Percentiles rank a stretch among this genome's conserved stretches.
phyloP scores from a whole-genome alignment of 2,888 invertebrate species.

The Orchesella flavescens region DNA sequence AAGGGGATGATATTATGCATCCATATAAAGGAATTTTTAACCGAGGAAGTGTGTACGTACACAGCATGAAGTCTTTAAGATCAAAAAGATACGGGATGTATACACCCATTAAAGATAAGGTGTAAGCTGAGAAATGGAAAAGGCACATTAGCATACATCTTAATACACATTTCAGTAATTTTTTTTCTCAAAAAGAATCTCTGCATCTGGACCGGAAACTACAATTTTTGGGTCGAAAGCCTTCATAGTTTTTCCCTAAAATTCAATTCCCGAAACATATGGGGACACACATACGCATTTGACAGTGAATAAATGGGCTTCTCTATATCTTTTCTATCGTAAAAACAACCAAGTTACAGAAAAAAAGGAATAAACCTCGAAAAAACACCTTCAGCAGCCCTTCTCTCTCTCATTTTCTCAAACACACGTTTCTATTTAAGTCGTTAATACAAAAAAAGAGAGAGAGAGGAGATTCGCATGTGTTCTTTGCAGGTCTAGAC shows the following conservation, averaged over 20 bases:
- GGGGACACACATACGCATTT: neutral
- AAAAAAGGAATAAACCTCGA: neutral
- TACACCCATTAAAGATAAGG: neutral
- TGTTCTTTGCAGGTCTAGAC: constrained; percentile 23
- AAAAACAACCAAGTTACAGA: constrained; percentile 4
- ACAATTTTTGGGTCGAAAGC: constrained; percentile 71
- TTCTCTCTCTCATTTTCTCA: neutral
- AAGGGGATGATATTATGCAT: constrained; percentile 8
- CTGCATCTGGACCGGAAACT: constrained; percentile 72
- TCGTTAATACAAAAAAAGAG: neutral
- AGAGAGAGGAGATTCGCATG: constrained; percentile 49
- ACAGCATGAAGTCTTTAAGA: neutral
- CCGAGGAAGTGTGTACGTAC: neutral
- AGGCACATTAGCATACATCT: constrained; percentile 6
- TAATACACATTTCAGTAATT: neutral
- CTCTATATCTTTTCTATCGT: constrained; percentile 16
- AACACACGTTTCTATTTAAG: constrained; percentile 17
- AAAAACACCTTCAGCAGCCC: neutral
- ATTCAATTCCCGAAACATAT: constrained; percentile 57
- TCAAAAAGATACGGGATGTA: constrained; percentile 7
- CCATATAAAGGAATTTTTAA: constrained; percentile 2
- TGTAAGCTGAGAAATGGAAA: constrained; percentile 17
- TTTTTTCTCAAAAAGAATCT: neutral
- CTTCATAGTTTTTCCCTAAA: constrained; percentile 69
- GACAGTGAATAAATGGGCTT: constrained; percentile 26